Base-by-base conservation (phyloP, 2,113 vertebrate genomes). In the Chrysochloris asiatica region DNA sequence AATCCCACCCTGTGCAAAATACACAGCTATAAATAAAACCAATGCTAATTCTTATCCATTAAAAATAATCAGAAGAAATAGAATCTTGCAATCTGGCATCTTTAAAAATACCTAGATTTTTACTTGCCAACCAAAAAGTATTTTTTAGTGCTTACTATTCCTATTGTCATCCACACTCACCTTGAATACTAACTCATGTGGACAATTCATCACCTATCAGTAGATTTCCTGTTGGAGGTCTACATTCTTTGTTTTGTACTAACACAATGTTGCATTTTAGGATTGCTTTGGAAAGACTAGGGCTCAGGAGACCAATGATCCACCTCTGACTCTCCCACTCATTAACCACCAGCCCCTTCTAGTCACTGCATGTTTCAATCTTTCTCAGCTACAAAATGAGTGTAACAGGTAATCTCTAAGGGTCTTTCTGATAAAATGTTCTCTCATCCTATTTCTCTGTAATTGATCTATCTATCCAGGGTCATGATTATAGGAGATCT, bases 381-480 rank as follows among this genome's bases (percentile, higher is more conserved):
- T 54, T 90, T 56, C 45, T 89, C 52, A 81, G 67, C 71, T 82
- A 30, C 47, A 86, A 96, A 88, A 80, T 45, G 43, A 89, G 38
- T 26, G n/a, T 50, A 67, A 79, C 41, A 54, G 19, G 30, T 48
- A 26, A 26, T 56, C 54, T 72, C 33, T 78, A 38, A 56, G 33
- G n/a, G 4, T 36, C 41, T 38, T 8, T 7, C 30, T 43, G 33
- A 30, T 30, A 82, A 83, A 89, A 89, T n/a, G 54, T 12, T 67
- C 24, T 52, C n/a, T 89, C 6, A 33, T 45, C n/a, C n/a, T 33
- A 54, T 45, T 79, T 67, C 47, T 24, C 91, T 26, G 7, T 36
- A 59, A 81, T 22, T 24, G 17, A 88, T 56, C 75, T 41, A 9
- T 92, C 89, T 76, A 8, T 75, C 82, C 30, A 85, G 16, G 33